phyloP scores from a whole-genome alignment of 2,113 vertebrate genomes.

The Cephalopterus ornatus region DNA sequence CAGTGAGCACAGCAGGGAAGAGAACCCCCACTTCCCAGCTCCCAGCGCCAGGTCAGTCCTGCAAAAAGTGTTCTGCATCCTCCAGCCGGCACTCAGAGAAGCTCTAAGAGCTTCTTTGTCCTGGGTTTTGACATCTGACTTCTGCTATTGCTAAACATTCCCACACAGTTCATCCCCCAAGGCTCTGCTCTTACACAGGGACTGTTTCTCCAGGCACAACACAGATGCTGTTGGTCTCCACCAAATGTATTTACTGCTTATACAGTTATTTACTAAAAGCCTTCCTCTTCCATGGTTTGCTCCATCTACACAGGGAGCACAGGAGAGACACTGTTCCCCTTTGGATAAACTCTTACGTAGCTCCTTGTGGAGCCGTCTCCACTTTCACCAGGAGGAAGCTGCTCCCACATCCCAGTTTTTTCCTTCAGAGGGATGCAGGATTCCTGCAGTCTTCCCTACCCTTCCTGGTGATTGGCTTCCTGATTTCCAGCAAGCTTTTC shows the following conservation, averaged over 20 bases:
- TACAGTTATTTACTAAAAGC: not conserved
- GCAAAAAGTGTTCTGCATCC: not conserved
- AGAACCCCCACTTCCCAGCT: not conserved
- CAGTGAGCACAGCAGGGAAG: not conserved
- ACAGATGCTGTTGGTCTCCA: not conserved
- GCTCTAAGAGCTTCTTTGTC: not conserved
- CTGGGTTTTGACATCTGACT: not conserved
- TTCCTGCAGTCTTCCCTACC: not conserved
- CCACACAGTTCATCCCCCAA: not conserved
- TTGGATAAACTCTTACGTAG: not conserved
- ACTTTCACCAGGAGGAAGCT: not conserved
- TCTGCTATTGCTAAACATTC: not conserved
- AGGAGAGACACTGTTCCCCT: not conserved
- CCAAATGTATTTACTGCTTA: not conserved
- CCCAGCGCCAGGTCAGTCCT: not conserved
- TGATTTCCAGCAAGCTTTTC: not conserved
- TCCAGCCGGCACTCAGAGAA: not conserved
- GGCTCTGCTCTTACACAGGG: not conserved
- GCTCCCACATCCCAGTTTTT: not conserved
- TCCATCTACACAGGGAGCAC: not conserved
- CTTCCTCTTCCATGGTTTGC: not conserved
- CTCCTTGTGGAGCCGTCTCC: not conserved
- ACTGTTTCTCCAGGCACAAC: not conserved
- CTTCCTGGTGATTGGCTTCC: not conserved
- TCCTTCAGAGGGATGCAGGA: not conserved